Conservation (phyloP, 2,797 vertebrate genomes). For the Arctocebus calabarensis region DNA sequence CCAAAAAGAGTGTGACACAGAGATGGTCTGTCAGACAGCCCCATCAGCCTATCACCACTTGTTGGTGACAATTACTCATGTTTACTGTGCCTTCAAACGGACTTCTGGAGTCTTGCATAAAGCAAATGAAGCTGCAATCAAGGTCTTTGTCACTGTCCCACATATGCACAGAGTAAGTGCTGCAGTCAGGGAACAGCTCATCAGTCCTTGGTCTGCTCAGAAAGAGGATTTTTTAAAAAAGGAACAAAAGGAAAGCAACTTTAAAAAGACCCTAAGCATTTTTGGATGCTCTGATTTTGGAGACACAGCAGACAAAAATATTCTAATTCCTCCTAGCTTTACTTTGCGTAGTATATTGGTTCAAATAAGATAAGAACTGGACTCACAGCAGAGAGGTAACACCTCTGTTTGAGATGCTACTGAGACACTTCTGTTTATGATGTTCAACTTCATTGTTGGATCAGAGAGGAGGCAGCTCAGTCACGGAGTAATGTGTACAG, state of each 20-base stretch:
- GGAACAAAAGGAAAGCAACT: slow-evolving; percentile 73
- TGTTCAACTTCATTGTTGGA: slow-evolving; percentile 80
- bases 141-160: slow-evolving; percentile 86
- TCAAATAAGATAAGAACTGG: slow-evolving; percentile 83
- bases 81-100: slow-evolving; percentile 84
- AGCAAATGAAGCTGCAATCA: slow-evolving; percentile 88
- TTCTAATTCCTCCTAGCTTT: slow-evolving; percentile 85
- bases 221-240: slow-evolving; percentile 70
- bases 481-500: slow-evolving; percentile 72
- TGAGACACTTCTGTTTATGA: slow-evolving; percentile 76
- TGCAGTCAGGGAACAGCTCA: slow-evolving; percentile 81
- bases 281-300: slow-evolving; percentile 82
- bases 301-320: slow-evolving; percentile 86
- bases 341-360: slow-evolving; percentile 86
- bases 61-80: slow-evolving; percentile 81
- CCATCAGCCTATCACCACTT: slow-evolving; percentile 68
- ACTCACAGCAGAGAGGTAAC: slow-evolving; percentile 77
- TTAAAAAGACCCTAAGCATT: slow-evolving; percentile 81
- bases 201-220: slow-evolving; percentile 83
- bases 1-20: neutral
- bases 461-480: slow-evolving; percentile 82
- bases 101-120: slow-evolving; percentile 84
- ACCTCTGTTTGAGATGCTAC: slow-evolving; percentile 80
- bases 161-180: slow-evolving; percentile 86
- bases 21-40: neutral